A percentile compares a stretch with the other conserved stretches of the same genome.
Evolutionary conservation across 2,888 invertebrate species (phyloP).

Genomic region (Xestia xanthographa): DNA sequence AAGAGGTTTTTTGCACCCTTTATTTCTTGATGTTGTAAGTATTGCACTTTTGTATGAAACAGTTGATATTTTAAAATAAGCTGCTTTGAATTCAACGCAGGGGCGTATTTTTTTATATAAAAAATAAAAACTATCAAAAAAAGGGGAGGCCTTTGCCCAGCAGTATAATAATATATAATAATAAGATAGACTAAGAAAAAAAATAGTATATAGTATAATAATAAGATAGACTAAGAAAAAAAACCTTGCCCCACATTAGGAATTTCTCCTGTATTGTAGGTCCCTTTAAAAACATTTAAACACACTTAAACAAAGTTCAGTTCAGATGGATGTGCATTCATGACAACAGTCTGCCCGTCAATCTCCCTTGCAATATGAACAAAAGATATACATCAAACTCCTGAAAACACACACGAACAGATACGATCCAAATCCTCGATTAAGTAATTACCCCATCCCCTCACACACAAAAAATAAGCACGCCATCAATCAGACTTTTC

Average conservation of each 20-base stretch:
- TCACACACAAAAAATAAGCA: constrained; percentile 39
- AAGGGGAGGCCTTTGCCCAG: too few relatives aligned
- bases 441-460: constrained; percentile 29
- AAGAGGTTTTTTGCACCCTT: too few relatives aligned
- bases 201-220: too few relatives aligned
- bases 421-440: constrained; percentile 5
- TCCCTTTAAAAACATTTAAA: not conserved
- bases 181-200: too few relatives aligned
- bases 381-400: not conserved
- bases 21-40: not conserved
- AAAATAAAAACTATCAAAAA: not conserved
- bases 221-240: too few relatives aligned
- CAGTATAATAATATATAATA: too few relatives aligned
- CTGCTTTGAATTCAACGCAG: not conserved
- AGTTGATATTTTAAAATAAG: not conserved
- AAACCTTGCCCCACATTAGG: not conserved
- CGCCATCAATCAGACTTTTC: constrained; percentile 49
- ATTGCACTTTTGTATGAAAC: not conserved
- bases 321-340: not conserved
- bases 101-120: not conserved
- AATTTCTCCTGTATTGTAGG: not conserved
- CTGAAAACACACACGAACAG: not conserved
- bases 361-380: not conserved
- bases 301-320: too few relatives aligned
- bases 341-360: not conserved